Evolutionary conservation across 1,140 invertebrate genomes (phyloP), one percentile per base, ranked within the genome.

Genomic region (Octopus bimaculoides): DNA sequence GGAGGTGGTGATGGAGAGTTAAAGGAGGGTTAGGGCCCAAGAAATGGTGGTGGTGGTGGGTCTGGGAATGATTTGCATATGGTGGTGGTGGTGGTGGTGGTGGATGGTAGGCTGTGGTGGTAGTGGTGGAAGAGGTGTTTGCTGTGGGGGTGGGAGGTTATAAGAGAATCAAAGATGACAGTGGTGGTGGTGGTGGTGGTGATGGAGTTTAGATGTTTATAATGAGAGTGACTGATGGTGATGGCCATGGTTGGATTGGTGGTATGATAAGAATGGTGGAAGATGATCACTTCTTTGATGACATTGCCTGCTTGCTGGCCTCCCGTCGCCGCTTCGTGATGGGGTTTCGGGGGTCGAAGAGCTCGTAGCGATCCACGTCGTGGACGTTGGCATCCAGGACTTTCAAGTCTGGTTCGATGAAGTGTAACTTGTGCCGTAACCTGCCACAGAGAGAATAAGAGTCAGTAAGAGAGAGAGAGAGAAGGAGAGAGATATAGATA

Each of bases 291-390:
- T 79, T 54, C 55, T 83, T 85, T 0, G 83, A 83, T 80, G 84
- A 86, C 80, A 82, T 82, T 20, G 79, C 85, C 73, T 88, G 87
- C 84, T 88, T 89, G 79, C 85, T 87, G 55, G 88, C 87, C 83
- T 93, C 95, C 81, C 97, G 91, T 88, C 96, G 93, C 77, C 97
- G 92, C 91, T 98, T 96, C 84, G 96, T 98, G 0, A 99, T 89
- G 0, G 96, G 95, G 92, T 99, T 98, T 84, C 97, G 91, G 0
- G 98, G 98, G 91, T 99, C 97, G 86, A 95, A 95, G 80, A 98
- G 96, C 86, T 98, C 96, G 89, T 97, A 99, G 95, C 97, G 97
- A 88, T 99, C 97, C 85, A 96, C 94, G 79, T 94, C 93, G 54
- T 87, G 81, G 6, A 91, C 87, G 84, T 96, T 98, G 0, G 98